A percentile compares a stretch with the other conserved stretches of the same genome.
Conservation (phyloP, 2,888 invertebrate genomes). For the Operophtera brumata region DNA sequence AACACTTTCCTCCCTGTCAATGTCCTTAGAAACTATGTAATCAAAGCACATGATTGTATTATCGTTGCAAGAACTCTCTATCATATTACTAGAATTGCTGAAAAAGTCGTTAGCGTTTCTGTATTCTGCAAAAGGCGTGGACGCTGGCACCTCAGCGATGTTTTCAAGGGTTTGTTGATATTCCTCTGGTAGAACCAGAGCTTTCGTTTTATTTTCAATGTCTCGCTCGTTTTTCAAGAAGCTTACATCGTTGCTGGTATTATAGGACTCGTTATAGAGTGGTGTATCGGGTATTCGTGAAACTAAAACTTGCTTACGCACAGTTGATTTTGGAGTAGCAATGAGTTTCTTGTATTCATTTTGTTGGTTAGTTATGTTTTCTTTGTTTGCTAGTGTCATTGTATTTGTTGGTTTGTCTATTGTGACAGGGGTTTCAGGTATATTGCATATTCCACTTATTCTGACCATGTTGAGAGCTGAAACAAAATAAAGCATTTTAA, state of each 20-base stretch:
- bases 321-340: slow-evolving; percentile 24
- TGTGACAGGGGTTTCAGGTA: slow-evolving; percentile 58
- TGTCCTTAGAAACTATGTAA: slow-evolving; percentile 43
- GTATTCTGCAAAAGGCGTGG: slow-evolving; percentile 67
- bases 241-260: slow-evolving; percentile 64
- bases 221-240: slow-evolving; percentile 67
- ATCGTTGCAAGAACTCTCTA: slow-evolving; percentile 54
- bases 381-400: slow-evolving; percentile 55
- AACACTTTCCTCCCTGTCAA: slow-evolving; percentile 60
- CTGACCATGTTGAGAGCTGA: slow-evolving; percentile 48
- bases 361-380: slow-evolving; percentile 42
- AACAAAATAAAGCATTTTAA: slow-evolving; percentile 24
- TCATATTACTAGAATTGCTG: slow-evolving; percentile 49
- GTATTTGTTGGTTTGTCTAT: slow-evolving; percentile 41
- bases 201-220: slow-evolving; percentile 57
- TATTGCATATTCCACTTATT: slow-evolving; percentile 65
- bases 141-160: slow-evolving; percentile 55
- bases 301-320: slow-evolving; percentile 29
- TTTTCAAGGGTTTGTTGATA: slow-evolving; percentile 52
- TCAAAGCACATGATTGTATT: slow-evolving; percentile 67
- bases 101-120: slow-evolving; percentile 61
- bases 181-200: slow-evolving; percentile 16
- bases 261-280: slow-evolving; percentile 58
- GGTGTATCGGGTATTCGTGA: slow-evolving; percentile 51
- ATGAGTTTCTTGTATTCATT: slow-evolving; percentile 21